Evolutionary conservation across 2,888 invertebrate species (phyloP).

Genomic region (Mythimna ferrago): DNA sequence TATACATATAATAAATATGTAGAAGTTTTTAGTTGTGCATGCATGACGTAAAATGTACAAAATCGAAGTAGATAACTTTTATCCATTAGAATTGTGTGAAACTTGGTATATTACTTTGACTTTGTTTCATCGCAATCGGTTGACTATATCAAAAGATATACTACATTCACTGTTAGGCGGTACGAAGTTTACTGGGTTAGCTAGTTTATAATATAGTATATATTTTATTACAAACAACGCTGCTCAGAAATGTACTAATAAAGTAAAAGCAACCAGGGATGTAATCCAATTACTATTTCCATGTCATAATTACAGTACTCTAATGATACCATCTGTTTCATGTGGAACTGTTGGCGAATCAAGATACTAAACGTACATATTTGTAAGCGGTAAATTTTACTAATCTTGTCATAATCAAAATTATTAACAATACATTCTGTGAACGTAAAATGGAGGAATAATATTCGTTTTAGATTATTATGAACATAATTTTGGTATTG

Average conservation of each 20-base stretch:
- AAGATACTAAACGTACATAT: conserved; percentile 1
- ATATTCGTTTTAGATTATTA: neutral
- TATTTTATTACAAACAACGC: neutral
- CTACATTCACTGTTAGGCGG: too few relatives aligned
- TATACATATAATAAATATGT: too few relatives aligned
- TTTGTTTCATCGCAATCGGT: too few relatives aligned
- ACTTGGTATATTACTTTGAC: too few relatives aligned
- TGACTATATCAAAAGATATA: too few relatives aligned
- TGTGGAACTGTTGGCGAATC: conserved; percentile 15
- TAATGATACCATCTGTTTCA: conserved; percentile 35
- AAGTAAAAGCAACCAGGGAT: conserved; percentile 20
- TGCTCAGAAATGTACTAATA: conserved; percentile 17
- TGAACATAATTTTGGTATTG: neutral
- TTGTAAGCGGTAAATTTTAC: conserved; percentile 16
- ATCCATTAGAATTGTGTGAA: too few relatives aligned
- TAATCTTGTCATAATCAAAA: neutral
- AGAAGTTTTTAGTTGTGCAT: too few relatives aligned
- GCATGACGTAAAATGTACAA: too few relatives aligned
- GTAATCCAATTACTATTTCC: conserved; percentile 30
- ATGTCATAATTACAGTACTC: conserved; percentile 36
- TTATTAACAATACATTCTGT: neutral
- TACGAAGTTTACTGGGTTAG: too few relatives aligned
- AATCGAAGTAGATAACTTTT: too few relatives aligned
- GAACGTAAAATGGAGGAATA: neutral
- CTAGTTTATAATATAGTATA: neutral